Conservation (phyloP, 2,113 vertebrate species). For the Shinisaurus crocodilurus region DNA sequence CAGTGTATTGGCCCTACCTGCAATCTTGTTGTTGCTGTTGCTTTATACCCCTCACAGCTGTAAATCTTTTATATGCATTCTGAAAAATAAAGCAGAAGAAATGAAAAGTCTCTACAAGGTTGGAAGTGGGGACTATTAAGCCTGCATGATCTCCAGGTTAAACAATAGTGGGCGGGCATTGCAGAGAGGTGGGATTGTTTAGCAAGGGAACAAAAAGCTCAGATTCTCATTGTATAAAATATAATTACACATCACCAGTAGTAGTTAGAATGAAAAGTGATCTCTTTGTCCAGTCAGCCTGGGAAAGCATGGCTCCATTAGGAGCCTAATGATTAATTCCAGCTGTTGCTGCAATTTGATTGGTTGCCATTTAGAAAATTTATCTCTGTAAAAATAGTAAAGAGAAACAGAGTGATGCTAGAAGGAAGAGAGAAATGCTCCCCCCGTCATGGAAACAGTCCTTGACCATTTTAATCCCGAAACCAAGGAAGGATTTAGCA, state of each 20-base stretch:
- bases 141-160: background rate
- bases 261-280: slow-evolving; percentile 22
- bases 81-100: background rate
- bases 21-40: background rate
- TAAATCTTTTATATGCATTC: background rate
- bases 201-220: background rate
- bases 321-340: background rate
- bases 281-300: background rate
- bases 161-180: background rate
- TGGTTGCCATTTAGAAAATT: slow-evolving; percentile 1
- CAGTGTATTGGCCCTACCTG: background rate
- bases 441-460: too few species aligned
- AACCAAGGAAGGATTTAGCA: too few species aligned
- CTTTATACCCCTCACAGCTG: background rate
- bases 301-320: background rate
- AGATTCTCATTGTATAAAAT: background rate
- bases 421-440: background rate
- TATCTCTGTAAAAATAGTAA: slow-evolving; percentile 14
- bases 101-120: background rate
- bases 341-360: background rate
- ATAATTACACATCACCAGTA: background rate
- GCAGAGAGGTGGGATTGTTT: background rate
- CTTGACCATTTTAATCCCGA: too few species aligned
- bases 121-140: background rate
- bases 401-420: background rate